These are phyloP conservation scores for Hippocampus zosterae DNA, from an alignment of 2,113 vertebrate species.

Conservation along the genomic window DNA sequence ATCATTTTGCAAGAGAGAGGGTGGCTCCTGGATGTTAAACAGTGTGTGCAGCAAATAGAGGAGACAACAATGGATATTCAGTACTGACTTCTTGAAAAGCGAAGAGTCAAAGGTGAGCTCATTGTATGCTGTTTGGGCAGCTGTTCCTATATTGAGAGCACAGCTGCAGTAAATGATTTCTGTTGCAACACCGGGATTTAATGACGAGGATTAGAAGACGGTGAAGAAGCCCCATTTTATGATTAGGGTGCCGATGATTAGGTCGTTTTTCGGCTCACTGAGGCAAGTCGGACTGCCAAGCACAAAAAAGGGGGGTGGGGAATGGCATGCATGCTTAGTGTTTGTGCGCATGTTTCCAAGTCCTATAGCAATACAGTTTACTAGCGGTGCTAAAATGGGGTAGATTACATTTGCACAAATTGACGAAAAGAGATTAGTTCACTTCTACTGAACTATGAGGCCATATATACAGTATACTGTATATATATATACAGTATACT, in stretches of 20 bases:
- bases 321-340: background rate
- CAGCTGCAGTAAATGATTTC: conserved; percentile 63
- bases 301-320: conserved; percentile 18
- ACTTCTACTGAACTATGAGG: no score
- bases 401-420: no score
- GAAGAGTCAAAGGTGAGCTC: conserved; percentile 6
- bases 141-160: conserved; percentile 23
- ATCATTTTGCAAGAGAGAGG: background rate
- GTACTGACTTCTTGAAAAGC: background rate
- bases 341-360: conserved; percentile 30
- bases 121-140: conserved; percentile 23
- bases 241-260: conserved; percentile 62
- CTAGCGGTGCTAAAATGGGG: no score
- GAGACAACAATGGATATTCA: background rate
- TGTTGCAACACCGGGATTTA: conserved; percentile 44
- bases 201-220: conserved; percentile 61
- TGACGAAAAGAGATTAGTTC: no score
- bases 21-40: background rate
- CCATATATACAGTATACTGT: no score
- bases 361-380: conserved; percentile 19
- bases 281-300: conserved; percentile 41
- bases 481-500: no score
- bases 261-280: conserved; percentile 62
- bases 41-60: background rate
- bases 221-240: conserved; percentile 65